Conservation (phyloP, 2,888 invertebrate genomes). For the Stenurella melanura region DNA sequence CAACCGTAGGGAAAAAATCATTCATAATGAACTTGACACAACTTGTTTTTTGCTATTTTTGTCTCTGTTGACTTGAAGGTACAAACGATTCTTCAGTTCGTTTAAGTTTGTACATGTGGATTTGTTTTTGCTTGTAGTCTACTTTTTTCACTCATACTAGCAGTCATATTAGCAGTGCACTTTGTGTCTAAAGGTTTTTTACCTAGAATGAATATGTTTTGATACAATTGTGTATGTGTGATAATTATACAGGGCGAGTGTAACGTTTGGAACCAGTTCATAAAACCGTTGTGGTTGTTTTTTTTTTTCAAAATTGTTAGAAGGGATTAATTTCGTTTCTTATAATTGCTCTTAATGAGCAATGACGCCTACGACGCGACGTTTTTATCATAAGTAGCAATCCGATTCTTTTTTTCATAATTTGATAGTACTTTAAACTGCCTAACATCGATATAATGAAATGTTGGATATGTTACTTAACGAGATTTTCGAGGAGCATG, state of each 20-base stretch:
- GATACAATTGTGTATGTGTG: not conserved
- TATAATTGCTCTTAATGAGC: too few relatives aligned
- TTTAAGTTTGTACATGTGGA: constrained; percentile 10
- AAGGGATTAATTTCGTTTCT: too few relatives aligned
- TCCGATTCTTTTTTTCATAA: too few relatives aligned
- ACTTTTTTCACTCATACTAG: not conserved
- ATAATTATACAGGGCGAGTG: not conserved
- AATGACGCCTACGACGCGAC: too few relatives aligned
- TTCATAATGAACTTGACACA: constrained; percentile 58
- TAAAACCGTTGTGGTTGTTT: too few relatives aligned
- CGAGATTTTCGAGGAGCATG: too few relatives aligned
- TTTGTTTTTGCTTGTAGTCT: not conserved
- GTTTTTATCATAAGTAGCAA: too few relatives aligned
- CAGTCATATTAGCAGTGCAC: not conserved
- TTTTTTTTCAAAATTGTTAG: too few relatives aligned
- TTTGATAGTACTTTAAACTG: too few relatives aligned
- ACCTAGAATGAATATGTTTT: constrained; percentile 28
- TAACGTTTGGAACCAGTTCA: too few relatives aligned
- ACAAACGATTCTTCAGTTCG: constrained; percentile 1
- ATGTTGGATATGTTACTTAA: too few relatives aligned
- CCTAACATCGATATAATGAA: too few relatives aligned
- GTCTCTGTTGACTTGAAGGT: constrained; percentile 28
- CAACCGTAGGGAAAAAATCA: constrained; percentile 66
- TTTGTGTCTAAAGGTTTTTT: not conserved
- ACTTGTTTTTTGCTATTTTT: constrained; percentile 53